Evolutionary conservation across 2,888 invertebrate species (phyloP), one percentile per base, ranked within the genome.

Genomic region (Aelia acuminata): DNA sequence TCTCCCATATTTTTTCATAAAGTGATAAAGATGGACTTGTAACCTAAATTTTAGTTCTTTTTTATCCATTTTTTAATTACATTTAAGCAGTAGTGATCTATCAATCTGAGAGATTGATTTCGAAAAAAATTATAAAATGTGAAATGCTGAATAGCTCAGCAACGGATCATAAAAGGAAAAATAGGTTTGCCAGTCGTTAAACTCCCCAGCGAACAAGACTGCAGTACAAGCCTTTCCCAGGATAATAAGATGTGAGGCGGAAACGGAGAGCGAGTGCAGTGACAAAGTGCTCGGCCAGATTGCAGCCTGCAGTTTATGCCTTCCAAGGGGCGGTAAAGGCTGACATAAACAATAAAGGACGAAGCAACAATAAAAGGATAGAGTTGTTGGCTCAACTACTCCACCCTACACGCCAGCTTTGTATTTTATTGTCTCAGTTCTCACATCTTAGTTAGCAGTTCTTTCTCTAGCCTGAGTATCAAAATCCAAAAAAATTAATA

Each of bases 321-420:
- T 20, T 35, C 18, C 31, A 31, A 70, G 35, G 20, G 63, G 7
- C 63, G 63, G 20, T 70, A 70, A 70, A 31, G 63, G 18, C 63
- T 35, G 35, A 80, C 80, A 80, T 80, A 80, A 80, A 80, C 80
- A 80, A 80, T 80, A 80, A 80, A 80, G 39, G 11, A n/a, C 43
- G 43, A 47, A 47, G 43, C 75, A 47, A 47, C 80, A 47, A 80
- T 80, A 80, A 80, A 80, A 80, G 80, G 47, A 47, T 39, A 43
- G 80, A 1, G 43, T 39, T 80, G 43, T 47, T 80, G 80, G 63
- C 63, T 70, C 1, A 15, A 18, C 31, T 7, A 5, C 35, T 13
- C 35, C 26, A 35, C 63, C 63, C 35, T 5, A 4, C 26, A 57
- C 26, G 13, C n/a, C 57, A 57, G 4, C 57, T 57, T 63, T 70